phyloP scores from a whole-genome alignment of 1,140 invertebrate genomes.

The Pygmarrhopalites habei region DNA sequence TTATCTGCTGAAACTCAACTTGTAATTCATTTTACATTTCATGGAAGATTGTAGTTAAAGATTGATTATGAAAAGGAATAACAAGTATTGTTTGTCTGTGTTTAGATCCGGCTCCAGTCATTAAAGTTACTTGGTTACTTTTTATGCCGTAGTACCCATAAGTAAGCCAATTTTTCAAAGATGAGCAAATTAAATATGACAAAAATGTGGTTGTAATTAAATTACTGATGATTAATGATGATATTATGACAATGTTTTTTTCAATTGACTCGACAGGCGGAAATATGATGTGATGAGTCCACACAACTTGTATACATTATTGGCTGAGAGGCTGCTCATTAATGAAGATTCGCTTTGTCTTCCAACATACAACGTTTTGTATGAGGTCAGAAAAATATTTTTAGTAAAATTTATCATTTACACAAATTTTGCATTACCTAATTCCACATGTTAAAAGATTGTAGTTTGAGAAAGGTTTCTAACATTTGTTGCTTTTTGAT shows the following conservation, averaged over 20 bases:
- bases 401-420: too few relatives aligned
- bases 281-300: slow-evolving; percentile 98
- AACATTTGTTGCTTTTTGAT: too few relatives aligned
- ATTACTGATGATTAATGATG: background rate
- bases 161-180: slow-evolving; percentile 54
- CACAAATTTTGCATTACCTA: too few relatives aligned
- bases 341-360: slow-evolving; percentile 83
- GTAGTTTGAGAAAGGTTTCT: too few relatives aligned
- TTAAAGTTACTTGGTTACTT: slow-evolving; percentile 93
- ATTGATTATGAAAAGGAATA: slow-evolving; percentile 43
- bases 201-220: too few relatives aligned
- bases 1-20: slow-evolving; percentile 89
- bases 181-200: background rate
- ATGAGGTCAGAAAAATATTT: slow-evolving; percentile 59
- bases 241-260: slow-evolving; percentile 7
- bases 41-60: too few relatives aligned
- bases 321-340: slow-evolving; percentile 83
- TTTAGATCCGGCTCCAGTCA: slow-evolving; percentile 79
- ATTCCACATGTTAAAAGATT: too few relatives aligned
- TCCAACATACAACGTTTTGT: slow-evolving; percentile 96
- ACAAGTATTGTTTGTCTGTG: too few relatives aligned
- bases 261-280: slow-evolving; percentile 55
- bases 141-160: slow-evolving; percentile 87
- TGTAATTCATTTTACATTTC: too few relatives aligned
- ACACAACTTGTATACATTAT: slow-evolving; percentile 92